Base-by-base conservation (phyloP, 1,140 invertebrate species). In the Oreohelix idahoensis region DNA sequence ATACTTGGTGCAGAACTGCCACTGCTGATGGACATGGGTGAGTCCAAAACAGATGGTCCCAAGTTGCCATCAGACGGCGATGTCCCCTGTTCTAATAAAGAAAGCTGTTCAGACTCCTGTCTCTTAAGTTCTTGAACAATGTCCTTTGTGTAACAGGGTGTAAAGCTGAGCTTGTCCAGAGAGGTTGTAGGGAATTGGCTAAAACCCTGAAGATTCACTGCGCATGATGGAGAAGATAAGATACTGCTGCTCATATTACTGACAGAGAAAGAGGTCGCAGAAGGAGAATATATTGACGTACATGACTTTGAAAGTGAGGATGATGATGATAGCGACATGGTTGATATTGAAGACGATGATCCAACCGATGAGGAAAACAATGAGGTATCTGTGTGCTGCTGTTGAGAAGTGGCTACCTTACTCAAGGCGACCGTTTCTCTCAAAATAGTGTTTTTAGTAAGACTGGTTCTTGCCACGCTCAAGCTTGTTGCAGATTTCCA, bases 141-240 rank as follows among this genome's bases (percentile, higher is more conserved):
- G 38, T 86, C 87, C 20, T 83, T 83, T 36, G 88, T 86, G 70
- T 89, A 89, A 84, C 91, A 92, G 53, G 91, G 91, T 11, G 89
- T 91, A 75, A 92, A 92, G 83, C 87, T 92, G 0, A 92, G 85
- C 84, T 92, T 89, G 84, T 92, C 91, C 26, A 92, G 83, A 58
- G 90, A 90, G 81, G 90, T 92, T 84, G 90, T 89, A 35, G 91
- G 89, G 82, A 90, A 91, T 53, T 87, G 84, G 39, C 81, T 76
- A 2, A 82, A 63, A 39, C 80, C 45, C 38, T 75, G 32, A 39
- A 74, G 29, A 49, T 70, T 35, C 35, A 51, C 42, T 38, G 63
- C 39, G 26, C 38, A 35, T 77, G 75, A 58, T 20, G 76, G 32
- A 17, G 76, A 79, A 20, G 58, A 79, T 63, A 58, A 66, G 15